Percentiles rank a stretch among this genome's conserved stretches.
These are phyloP conservation scores for Epiblema foenella DNA, from an alignment of 2,888 invertebrate species.

Conservation along the genomic window DNA sequence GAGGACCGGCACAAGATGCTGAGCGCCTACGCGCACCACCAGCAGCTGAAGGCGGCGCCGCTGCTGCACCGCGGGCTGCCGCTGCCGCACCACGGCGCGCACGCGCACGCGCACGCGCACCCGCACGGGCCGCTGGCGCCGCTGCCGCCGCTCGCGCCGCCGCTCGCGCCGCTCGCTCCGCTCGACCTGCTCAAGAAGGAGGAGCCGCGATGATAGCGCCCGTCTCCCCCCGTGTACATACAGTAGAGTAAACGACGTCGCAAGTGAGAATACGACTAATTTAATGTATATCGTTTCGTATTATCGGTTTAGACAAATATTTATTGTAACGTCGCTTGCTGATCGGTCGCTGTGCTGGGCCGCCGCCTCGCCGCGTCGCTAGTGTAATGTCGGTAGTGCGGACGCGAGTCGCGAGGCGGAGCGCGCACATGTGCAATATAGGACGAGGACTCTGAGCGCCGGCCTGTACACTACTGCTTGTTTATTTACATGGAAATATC, in stretches of 20 bases:
- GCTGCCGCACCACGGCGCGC: conserved; percentile 76
- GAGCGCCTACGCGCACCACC: conserved; percentile 88
- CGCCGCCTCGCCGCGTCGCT: conserved; percentile 50
- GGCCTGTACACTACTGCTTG: conserved; percentile 79
- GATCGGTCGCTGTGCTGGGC: conserved; percentile 55
- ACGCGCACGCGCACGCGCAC: conserved; percentile 68
- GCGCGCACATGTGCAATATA: conserved; percentile 73
- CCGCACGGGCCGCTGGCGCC: conserved; percentile 70
- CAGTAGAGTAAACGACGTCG: conserved; percentile 62
- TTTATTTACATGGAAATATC: conserved; percentile 84
- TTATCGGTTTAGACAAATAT: conserved; percentile 81
- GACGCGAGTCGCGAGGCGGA: background rate
- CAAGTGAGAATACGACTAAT: conserved; percentile 69
- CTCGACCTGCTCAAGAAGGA: conserved; percentile 86
- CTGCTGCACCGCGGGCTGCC: conserved; percentile 71
- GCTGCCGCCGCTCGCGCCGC: conserved; percentile 71
- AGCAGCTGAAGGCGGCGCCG: conserved; percentile 81
- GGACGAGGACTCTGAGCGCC: conserved; percentile 66
- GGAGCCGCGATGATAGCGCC: conserved; percentile 83
- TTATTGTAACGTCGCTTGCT: conserved; percentile 77
- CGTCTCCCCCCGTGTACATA: conserved; percentile 61
- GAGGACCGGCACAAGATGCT: conserved; percentile 92
- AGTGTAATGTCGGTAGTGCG: conserved; percentile 45
- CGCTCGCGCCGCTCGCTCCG: conserved; percentile 80
- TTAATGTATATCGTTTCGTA: conserved; percentile 70